These are phyloP conservation scores for Diploptera punctata DNA, from an alignment of 2,888 invertebrate genomes.

Conservation along the genomic window DNA sequence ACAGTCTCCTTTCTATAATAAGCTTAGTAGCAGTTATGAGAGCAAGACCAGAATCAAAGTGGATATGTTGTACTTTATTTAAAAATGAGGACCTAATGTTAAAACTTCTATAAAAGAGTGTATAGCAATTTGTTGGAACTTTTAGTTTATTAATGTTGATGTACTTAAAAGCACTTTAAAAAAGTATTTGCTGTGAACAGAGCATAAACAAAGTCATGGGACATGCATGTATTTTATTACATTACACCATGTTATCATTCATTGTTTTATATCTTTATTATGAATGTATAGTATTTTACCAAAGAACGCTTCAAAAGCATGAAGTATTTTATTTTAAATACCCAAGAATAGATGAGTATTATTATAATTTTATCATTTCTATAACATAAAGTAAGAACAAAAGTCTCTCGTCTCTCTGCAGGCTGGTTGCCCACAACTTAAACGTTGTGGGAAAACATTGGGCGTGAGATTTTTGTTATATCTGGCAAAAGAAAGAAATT, in stretches of 20 bases:
- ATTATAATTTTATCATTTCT: neutral
- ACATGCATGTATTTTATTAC: constrained; percentile 15
- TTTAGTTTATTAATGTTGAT: constrained; percentile 2
- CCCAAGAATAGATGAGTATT: constrained; percentile 2
- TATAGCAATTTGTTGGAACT: neutral
- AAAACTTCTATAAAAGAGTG: neutral
- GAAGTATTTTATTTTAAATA: constrained; percentile 12
- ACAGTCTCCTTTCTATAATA: constrained; percentile 1
- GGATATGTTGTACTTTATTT: neutral
- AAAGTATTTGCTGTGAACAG: constrained; percentile 27
- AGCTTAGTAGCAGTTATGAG: neutral
- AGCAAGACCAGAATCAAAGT: neutral
- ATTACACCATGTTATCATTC: neutral
- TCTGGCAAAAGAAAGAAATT: constrained; percentile 1
- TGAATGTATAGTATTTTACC: constrained; percentile 32
- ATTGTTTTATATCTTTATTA: constrained; percentile 12
- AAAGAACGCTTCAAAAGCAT: constrained; percentile 27
- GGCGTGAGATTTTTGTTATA: constrained; percentile 3
- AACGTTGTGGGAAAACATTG: constrained; percentile 27
- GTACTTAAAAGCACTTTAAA: constrained; percentile 23
- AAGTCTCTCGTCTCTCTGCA: constrained; percentile 24
- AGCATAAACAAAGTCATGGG: constrained; percentile 12
- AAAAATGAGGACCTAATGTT: constrained; percentile 5
- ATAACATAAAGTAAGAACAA: neutral
- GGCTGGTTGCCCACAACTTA: constrained; percentile 28